Evolutionary conservation across 2,113 vertebrate genomes (phyloP).

Genomic region (Ophiodon elongatus): DNA sequence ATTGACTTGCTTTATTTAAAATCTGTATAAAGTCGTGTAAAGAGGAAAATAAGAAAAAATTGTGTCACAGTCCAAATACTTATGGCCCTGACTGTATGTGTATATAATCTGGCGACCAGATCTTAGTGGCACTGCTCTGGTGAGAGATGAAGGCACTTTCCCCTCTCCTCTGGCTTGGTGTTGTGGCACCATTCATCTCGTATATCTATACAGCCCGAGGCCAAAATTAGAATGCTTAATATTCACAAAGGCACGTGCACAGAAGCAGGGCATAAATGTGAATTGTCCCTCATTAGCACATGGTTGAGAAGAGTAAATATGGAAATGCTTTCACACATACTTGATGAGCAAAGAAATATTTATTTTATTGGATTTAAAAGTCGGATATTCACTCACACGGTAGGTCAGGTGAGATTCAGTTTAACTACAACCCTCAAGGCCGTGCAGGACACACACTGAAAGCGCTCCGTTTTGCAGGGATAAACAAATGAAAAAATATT

Average conservation of each 20-base stretch:
- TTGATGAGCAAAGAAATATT: not conserved
- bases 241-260: slow-evolving; percentile 24
- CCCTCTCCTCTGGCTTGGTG: slow-evolving; percentile 18
- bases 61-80: too few species aligned
- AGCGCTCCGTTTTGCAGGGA: not conserved
- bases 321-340: not conserved
- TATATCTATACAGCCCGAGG: slow-evolving; percentile 12
- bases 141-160: slow-evolving; percentile 17
- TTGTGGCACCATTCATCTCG: slow-evolving; percentile 23
- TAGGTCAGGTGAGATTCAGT: not conserved
- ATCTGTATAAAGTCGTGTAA: too few species aligned
- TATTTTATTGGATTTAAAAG: slow-evolving; percentile 10
- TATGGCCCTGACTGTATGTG: too few species aligned
- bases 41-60: too few species aligned
- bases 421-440: not conserved
- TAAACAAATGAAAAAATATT: too few species aligned
- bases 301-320: slow-evolving; percentile 9
- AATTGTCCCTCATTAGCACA: slow-evolving; percentile 36
- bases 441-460: not conserved
- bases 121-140: slow-evolving; percentile 5
- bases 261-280: not conserved
- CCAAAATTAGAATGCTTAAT: slow-evolving; percentile 13
- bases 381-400: not conserved
- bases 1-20: too few species aligned
- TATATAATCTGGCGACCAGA: slow-evolving; percentile 15